phyloP scores from a whole-genome alignment of 2,797 vertebrate species.

The Syndactyla subalaris region DNA sequence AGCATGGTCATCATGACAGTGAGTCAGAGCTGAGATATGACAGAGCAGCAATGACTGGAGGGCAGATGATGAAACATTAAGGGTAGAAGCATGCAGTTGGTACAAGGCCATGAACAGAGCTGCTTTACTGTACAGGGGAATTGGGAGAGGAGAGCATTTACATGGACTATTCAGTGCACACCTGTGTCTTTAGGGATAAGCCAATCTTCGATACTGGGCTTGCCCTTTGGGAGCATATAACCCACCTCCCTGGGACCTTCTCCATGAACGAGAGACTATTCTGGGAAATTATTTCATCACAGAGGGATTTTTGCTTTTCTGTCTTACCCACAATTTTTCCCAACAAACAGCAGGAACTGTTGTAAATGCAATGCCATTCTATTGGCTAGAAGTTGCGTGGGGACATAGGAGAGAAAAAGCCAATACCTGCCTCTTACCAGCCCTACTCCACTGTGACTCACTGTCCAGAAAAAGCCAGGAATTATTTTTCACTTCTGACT shows the following conservation, averaged over 20 bases:
- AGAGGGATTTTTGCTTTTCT: not conserved
- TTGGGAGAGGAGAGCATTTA: fast-evolving
- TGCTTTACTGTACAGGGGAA: not conserved
- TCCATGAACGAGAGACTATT: not conserved
- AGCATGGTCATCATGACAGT: not conserved
- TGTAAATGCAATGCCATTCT: not conserved
- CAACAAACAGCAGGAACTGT: not conserved
- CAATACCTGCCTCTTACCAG: not conserved
- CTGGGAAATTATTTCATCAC: not conserved
- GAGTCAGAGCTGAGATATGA: not conserved
- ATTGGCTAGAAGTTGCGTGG: not conserved
- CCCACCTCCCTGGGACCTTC: not conserved
- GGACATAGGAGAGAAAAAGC: not conserved
- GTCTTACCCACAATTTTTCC: not conserved
- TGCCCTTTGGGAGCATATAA: fast-evolving
- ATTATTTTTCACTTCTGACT: not conserved
- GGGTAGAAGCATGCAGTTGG: not conserved
- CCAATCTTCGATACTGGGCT: not conserved
- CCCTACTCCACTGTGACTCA: not conserved
- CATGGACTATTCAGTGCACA: not conserved
- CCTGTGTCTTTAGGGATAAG: not conserved
- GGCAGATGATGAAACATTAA: not conserved
- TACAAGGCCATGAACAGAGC: not conserved
- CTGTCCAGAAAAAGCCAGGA: not conserved
- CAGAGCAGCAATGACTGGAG: not conserved